Conservation (phyloP, 2,888 invertebrate species). For the Ariolimax columbianus region DNA sequence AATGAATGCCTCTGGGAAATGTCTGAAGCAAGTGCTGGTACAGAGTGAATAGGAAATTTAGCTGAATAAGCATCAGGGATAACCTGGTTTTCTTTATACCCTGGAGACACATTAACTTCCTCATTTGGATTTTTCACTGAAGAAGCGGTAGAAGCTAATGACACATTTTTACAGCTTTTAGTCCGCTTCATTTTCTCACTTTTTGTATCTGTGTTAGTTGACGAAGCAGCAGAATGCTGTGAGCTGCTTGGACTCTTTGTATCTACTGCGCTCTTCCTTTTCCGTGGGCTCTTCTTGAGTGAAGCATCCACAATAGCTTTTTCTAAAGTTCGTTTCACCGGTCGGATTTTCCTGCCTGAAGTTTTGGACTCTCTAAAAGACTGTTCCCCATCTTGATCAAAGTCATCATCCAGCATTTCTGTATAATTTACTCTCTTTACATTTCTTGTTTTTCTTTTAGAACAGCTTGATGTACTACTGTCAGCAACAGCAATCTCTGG, state of each 20-base stretch:
- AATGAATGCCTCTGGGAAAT: neutral
- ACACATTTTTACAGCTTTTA: neutral
- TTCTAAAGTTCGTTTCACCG: slow-evolving; percentile 30
- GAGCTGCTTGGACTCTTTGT: neutral
- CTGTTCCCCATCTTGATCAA: neutral
- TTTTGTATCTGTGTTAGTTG: slow-evolving; percentile 6
- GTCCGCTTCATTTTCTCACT: neutral
- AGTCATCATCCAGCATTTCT: slow-evolving; percentile 29
- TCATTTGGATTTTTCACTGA: too few relatives aligned
- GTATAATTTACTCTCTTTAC: slow-evolving; percentile 38
- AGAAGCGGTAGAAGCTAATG: neutral
- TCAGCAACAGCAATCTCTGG: slow-evolving; percentile 41
- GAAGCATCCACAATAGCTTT: slow-evolving; percentile 42
- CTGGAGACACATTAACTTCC: neutral
- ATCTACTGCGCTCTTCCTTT: neutral
- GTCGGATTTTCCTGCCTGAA: slow-evolving; percentile 36
- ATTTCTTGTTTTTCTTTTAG: slow-evolving; percentile 19
- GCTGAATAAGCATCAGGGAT: neutral
- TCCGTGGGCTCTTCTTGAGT: slow-evolving; percentile 31
- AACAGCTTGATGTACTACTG: slow-evolving; percentile 29
- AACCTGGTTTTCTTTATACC: too few relatives aligned
- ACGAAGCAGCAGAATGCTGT: neutral
- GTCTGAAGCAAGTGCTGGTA: neutral
- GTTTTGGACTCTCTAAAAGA: slow-evolving; percentile 13
- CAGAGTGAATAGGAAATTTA: neutral